Base-by-base conservation (phyloP, 2,797 vertebrate species). In the Prionace glauca region DNA sequence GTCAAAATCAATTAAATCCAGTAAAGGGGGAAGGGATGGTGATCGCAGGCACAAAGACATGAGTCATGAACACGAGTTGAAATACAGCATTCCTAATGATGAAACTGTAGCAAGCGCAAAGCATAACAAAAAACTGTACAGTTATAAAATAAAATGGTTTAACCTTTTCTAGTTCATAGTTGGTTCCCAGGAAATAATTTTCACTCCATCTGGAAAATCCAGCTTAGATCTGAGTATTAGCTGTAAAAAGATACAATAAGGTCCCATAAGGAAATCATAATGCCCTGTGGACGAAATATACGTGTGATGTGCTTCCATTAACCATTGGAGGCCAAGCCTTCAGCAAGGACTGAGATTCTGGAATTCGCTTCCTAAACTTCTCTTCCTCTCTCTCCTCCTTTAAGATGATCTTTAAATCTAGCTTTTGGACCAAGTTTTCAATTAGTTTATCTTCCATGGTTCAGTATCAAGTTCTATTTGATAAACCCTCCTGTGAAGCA, bases 1-100 rank as follows among this genome's bases (percentile, higher is more conserved):
- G 32, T 29, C 60, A 92, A 92, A 67, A 92, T 92, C 62, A 92
- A 92, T 67, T 92, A 92, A 67, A 69, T 7, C 20, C 62, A 92
- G 3, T 65, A n/a, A 67, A 69, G 62, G 36, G 16, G 79, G 36
- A 36, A n/a, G 79, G 18, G 32, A 10, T 77, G 22, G 84, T 45
- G 50, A 16, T 20, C 24, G 20, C 8, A 9, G 50, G 11, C 60
- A 92, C 86, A 87, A 87, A 45, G 86, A 29, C 45, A 88, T 24
- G 7, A 71, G 29, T 77, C 72, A 50, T 88, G 26, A 88, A 60
- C 86, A 88, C 32, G 29, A 22, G 32, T n/a, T 92, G 18, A 67
- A 67, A 92, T 67, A 22, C 4, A n/a, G 60, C 18, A 36, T 92
- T 67, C 5, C 18, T 92, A 62, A 36, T 32, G 22, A 12, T 88